phyloP scores from a whole-genome alignment of 1,140 invertebrate genomes.

The Heliconius congener region DNA sequence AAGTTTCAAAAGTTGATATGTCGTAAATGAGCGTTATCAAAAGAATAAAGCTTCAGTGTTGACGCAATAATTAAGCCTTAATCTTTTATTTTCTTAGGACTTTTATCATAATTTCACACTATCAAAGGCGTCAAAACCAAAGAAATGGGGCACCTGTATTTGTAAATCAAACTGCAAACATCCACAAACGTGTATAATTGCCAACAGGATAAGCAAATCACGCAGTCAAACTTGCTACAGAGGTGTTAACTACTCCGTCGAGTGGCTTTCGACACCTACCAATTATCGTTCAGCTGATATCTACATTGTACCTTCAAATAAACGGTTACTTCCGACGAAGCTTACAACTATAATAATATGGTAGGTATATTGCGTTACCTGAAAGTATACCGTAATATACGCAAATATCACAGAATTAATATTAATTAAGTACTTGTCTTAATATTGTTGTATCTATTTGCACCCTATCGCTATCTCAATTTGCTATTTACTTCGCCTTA shows the following conservation, averaged over 20 bases:
- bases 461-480: too few species aligned
- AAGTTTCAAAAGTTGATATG: not conserved
- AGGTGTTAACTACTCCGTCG: conserved; percentile 66
- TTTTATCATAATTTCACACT: not conserved
- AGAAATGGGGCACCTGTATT: conserved; percentile 39
- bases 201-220: conserved; percentile 61
- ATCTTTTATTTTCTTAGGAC: conserved; percentile 9
- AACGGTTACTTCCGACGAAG: conserved; percentile 62
- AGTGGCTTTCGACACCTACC: conserved; percentile 70
- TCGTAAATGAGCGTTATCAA: not conserved
- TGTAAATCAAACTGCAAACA: conserved; percentile 33
- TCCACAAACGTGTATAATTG: conserved; percentile 44
- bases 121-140: conserved; percentile 30
- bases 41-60: not conserved
- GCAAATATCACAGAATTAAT: not conserved
- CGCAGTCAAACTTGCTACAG: conserved; percentile 53
- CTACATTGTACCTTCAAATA: conserved; percentile 58
- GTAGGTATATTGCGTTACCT: not conserved
- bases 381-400: not conserved
- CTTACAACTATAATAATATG: conserved; percentile 37
- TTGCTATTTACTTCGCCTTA: too few species aligned
- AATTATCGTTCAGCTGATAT: conserved; percentile 70
- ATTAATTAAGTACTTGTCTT: not conserved
- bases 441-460: not conserved
- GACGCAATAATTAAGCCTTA: not conserved